Base-by-base conservation (phyloP, 2,113 vertebrate genomes). In the Pomatostomus ruficeps region DNA sequence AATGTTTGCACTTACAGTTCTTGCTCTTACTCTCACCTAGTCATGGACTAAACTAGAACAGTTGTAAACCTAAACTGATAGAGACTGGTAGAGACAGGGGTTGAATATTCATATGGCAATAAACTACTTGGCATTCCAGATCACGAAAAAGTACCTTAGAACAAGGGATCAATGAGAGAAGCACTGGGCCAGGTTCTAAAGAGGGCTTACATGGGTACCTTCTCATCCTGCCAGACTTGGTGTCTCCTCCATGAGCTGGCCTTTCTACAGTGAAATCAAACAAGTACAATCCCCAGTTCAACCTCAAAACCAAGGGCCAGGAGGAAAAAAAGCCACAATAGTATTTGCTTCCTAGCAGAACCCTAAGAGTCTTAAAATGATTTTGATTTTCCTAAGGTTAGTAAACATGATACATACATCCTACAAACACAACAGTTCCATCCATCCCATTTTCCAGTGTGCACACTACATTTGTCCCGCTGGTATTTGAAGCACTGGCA, bases 361-460 rank as follows among this genome's bases (percentile, higher is more conserved):
- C 2, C 2, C 9, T 20, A 35, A 22, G 5, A 67, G 12, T 36
- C n/a, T 74, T 57, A 91, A 82, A 74, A 61, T 3, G 0, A 46
- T 35, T 75, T 57, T 83, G 9, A 61, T 79, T 79, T 95, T 81
- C 15, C 19, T 45, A 46, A 65, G 9, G 20, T 75, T 65, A 89
- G 26, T 81, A 78, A 84, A 71, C 19, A 36, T 25, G 18, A 86
- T 92, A 98, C 98, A 82, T 97, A 98, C 98, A 98, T 96, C 98
- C 98, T 22, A 96, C 97, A 95, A 98, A 98, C 57, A 98, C n/a
- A n/a, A 98, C 98, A 15, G 97, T 96, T 93, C 98, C 98, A 52
- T 65, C 84, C 14, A 96, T 29, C 3, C 24, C 38, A 23, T 59
- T 33, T 20, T 83, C 35, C 0, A 90, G 45, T 11, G 14, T 72